Evolutionary conservation across 2,113 vertebrate species (phyloP).

Genomic region (Azemiops feae): DNA sequence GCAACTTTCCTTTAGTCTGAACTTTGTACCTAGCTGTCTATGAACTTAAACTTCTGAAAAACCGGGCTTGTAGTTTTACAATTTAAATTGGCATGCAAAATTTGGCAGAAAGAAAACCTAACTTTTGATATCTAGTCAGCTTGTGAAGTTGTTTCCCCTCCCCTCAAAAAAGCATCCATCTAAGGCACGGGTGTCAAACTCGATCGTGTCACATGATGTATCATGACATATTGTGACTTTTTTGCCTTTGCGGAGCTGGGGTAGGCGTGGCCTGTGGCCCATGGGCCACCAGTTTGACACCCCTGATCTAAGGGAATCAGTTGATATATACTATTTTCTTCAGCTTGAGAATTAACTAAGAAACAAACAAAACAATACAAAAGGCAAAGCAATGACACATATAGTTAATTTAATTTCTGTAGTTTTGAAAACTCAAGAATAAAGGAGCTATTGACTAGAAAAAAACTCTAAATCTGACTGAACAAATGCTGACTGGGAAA

Average conservation of each 20-base stretch:
- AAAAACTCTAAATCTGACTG: not conserved
- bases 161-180: not conserved
- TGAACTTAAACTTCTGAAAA: not conserved
- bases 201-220: no score
- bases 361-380: not conserved
- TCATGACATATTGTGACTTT: no score
- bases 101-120: not conserved
- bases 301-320: not conserved
- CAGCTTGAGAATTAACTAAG: not conserved
- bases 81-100: not conserved
- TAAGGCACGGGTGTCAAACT: not conserved
- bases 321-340: not conserved
- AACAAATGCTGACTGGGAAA: not conserved
- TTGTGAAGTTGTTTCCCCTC: not conserved
- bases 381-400: not conserved
- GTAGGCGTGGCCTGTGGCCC: no score
- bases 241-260: no score
- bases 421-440: conserved; percentile 8
- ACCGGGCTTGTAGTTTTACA: not conserved
- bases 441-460: not conserved
- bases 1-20: not conserved
- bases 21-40: not conserved
- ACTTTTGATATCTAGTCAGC: not conserved
- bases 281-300: no score
- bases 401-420: not conserved